Conservation (phyloP, 2,797 vertebrate genomes). For the Rhinella marina region DNA sequence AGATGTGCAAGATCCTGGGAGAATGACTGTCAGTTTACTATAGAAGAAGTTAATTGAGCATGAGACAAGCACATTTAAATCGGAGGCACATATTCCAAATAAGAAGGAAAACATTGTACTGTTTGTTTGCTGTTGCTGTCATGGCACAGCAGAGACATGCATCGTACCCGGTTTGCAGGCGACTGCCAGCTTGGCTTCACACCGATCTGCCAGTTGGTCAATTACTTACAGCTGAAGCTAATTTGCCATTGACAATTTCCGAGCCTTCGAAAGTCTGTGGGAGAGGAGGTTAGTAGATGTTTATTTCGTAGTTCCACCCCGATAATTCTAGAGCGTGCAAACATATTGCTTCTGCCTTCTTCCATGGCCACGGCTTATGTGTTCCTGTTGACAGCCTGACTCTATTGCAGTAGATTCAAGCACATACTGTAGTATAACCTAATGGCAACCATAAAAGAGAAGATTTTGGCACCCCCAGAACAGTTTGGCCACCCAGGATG, state of each 20-base stretch:
- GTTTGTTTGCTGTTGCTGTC: conserved; percentile 57
- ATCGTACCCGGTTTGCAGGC: conserved; percentile 38
- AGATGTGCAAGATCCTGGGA: conserved; percentile 51
- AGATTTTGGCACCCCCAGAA: too few relatives aligned
- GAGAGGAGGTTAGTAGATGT: conserved; percentile 3
- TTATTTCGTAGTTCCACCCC: conserved; percentile 17
- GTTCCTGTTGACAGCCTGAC: background rate
- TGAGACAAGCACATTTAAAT: conserved; percentile 60
- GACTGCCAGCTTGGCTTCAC: conserved; percentile 50
- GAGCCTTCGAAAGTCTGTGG: background rate
- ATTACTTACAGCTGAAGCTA: conserved; percentile 41
- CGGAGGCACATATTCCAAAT: conserved; percentile 62
- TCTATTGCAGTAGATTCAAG: background rate
- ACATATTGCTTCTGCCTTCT: conserved; percentile 1
- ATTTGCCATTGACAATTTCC: conserved; percentile 42
- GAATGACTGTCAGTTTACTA: conserved; percentile 65
- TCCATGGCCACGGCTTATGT: background rate
- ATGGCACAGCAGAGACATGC: conserved; percentile 46
- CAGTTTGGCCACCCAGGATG: too few relatives aligned
- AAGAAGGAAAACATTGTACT: conserved; percentile 39
- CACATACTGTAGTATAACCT: background rate
- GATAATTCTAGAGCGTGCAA: background rate
- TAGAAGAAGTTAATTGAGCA: conserved; percentile 65
- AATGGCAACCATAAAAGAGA: background rate
- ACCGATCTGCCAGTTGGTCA: conserved; percentile 33